Conservation (phyloP, 2,797 vertebrate genomes). For the Otus scops region DNA sequence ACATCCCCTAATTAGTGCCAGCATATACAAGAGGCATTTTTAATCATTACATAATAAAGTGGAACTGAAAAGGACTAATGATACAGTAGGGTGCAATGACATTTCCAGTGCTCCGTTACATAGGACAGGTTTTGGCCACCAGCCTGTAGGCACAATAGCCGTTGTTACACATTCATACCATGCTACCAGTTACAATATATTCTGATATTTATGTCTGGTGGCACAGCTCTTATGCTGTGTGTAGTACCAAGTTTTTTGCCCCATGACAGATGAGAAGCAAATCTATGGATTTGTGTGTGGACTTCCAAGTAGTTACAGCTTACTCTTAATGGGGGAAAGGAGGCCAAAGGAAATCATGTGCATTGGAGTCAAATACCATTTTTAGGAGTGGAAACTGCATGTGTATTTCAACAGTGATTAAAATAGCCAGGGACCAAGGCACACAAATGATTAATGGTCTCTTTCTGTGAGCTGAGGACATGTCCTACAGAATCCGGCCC, state of each 20-base stretch:
- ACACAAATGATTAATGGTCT: not conserved
- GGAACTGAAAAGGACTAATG: not conserved
- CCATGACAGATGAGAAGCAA: not conserved
- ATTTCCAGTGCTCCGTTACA: not conserved
- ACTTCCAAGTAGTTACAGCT: not conserved
- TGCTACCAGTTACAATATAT: fast-evolving
- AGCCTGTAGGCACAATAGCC: not conserved
- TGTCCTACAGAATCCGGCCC: not conserved
- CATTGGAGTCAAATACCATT: conserved; percentile 43
- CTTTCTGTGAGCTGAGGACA: not conserved
- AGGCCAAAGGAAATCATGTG: conserved; percentile 45
- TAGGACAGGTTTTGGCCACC: not conserved
- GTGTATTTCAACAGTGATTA: conserved; percentile 39
- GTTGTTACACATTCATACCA: not conserved
- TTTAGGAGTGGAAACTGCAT: conserved; percentile 23
- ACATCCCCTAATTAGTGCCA: not conserved
- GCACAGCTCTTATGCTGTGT: fast-evolving
- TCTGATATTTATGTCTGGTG: not conserved
- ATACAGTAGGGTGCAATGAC: not conserved
- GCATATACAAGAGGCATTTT: not conserved
- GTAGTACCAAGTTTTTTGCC: not conserved
- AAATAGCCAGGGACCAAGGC: conserved; percentile 4
- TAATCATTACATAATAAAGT: not conserved
- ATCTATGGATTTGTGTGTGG: not conserved
- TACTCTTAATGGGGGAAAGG: not conserved